Percentiles rank a stretch among this genome's conserved stretches.
These are phyloP conservation scores for Parnassius smintheus DNA, from an alignment of 2,888 invertebrate species.

Conservation along the genomic window DNA sequence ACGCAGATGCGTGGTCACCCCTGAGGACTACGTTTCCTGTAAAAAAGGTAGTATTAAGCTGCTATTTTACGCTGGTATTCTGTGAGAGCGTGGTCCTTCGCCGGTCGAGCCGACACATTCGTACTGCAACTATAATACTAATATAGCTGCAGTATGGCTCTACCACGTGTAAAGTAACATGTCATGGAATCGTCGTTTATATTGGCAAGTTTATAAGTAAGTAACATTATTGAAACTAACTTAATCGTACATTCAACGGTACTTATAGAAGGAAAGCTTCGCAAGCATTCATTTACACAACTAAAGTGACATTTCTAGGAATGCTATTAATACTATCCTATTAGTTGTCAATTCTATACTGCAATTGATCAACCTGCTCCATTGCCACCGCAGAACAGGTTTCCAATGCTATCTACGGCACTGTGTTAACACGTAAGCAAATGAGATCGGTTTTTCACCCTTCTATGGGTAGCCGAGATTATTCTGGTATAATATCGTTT, in stretches of 20 bases:
- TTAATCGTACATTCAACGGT: not conserved
- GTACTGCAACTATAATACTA: too few relatives aligned
- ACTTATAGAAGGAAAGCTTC: not conserved
- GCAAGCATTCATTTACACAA: not conserved
- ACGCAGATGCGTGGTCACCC: too few relatives aligned
- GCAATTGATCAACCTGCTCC: conserved; percentile 27
- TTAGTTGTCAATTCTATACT: conserved; percentile 22
- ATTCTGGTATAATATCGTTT: conserved; percentile 22
- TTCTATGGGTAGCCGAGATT: conserved; percentile 24
- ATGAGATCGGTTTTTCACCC: conserved; percentile 30
- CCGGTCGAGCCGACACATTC: too few relatives aligned
- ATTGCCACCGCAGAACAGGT: conserved; percentile 23
- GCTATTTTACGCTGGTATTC: too few relatives aligned
- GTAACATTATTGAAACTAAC: too few relatives aligned
- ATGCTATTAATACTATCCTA: conserved; percentile 14
- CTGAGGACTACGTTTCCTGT: too few relatives aligned
- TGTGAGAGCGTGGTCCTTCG: too few relatives aligned
- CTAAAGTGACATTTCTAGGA: conserved; percentile 8
- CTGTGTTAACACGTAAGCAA: conserved; percentile 29
- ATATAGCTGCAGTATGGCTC: too few relatives aligned
- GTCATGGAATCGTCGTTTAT: too few relatives aligned
- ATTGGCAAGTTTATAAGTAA: not conserved
- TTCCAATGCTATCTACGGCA: conserved; percentile 22
- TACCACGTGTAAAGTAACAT: not conserved
- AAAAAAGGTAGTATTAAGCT: too few relatives aligned